Conservation (phyloP, 2,797 vertebrate genomes). For the Alauda arvensis region DNA sequence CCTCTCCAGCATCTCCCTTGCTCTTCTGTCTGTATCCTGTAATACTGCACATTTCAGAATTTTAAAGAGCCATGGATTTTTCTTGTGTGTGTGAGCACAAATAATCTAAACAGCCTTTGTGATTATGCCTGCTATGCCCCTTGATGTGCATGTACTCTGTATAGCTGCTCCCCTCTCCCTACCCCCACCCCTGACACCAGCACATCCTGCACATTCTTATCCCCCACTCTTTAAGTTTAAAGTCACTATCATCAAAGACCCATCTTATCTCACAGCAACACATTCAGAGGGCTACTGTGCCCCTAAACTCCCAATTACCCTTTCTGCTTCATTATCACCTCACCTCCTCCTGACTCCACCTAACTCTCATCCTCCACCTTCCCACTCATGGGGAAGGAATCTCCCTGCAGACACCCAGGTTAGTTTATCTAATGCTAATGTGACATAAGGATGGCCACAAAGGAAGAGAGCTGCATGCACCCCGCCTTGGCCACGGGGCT, state of each 20-base stretch:
- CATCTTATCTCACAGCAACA: not conserved
- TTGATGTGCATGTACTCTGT: not conserved
- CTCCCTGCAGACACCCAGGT: not conserved
- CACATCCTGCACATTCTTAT: not conserved
- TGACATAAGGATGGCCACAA: not conserved
- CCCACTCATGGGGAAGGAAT: not conserved
- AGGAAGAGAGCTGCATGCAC: not conserved
- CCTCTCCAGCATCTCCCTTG: not conserved
- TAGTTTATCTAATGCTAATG: slow-evolving; percentile 8
- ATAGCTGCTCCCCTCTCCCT: not conserved
- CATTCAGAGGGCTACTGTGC: not conserved
- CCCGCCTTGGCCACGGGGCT: not conserved
- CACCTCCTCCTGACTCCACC: not conserved
- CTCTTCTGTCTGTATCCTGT: not conserved
- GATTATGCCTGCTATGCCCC: not conserved
- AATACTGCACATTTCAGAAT: not conserved
- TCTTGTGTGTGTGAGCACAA: not conserved
- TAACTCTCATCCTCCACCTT: not conserved
- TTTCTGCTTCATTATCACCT: not conserved
- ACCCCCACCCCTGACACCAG: fast-evolving
- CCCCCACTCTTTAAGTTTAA: not conserved
- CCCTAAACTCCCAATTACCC: not conserved
- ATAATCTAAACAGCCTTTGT: not conserved
- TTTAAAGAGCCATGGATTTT: not conserved
- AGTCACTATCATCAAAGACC: not conserved